phyloP scores from a whole-genome alignment of 2,888 invertebrate genomes.

The Idaea biselata region DNA sequence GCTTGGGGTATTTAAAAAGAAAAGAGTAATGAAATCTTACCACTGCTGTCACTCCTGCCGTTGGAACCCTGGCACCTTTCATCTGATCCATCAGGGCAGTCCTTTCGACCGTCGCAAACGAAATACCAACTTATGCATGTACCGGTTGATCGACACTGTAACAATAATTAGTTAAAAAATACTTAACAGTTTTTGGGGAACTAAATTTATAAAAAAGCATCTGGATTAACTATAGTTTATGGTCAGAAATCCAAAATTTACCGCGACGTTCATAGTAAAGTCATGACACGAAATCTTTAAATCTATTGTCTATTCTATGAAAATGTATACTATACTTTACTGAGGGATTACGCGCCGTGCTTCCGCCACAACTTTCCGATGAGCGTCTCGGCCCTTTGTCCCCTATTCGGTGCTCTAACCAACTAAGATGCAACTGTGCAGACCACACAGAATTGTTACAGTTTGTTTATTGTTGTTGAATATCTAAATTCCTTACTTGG shows the following conservation, averaged over 20 bases:
- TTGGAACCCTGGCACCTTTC: conserved; percentile 85
- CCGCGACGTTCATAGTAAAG: too few relatives aligned
- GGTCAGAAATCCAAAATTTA: too few relatives aligned
- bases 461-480: background rate
- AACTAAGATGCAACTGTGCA: too few relatives aligned
- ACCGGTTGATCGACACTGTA: conserved; percentile 91
- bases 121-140: conserved; percentile 96
- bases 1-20: conserved; percentile 2
- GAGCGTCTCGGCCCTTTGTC: too few relatives aligned
- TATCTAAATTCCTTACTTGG: conserved; percentile 76
- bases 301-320: too few relatives aligned
- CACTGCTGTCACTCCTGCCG: background rate
- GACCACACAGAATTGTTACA: background rate
- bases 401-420: too few relatives aligned
- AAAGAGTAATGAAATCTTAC: background rate
- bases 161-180: conserved; percentile 22
- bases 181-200: background rate
- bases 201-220: too few relatives aligned
- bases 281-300: too few relatives aligned
- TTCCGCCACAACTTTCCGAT: too few relatives aligned
- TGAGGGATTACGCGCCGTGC: too few relatives aligned
- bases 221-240: too few relatives aligned
- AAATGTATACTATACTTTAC: too few relatives aligned
- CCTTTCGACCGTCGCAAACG: conserved; percentile 92
- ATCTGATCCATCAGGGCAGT: conserved; percentile 93